These are phyloP conservation scores for Suncus etruscus DNA, from an alignment of 2,113 vertebrate species.

Conservation along the genomic window DNA sequence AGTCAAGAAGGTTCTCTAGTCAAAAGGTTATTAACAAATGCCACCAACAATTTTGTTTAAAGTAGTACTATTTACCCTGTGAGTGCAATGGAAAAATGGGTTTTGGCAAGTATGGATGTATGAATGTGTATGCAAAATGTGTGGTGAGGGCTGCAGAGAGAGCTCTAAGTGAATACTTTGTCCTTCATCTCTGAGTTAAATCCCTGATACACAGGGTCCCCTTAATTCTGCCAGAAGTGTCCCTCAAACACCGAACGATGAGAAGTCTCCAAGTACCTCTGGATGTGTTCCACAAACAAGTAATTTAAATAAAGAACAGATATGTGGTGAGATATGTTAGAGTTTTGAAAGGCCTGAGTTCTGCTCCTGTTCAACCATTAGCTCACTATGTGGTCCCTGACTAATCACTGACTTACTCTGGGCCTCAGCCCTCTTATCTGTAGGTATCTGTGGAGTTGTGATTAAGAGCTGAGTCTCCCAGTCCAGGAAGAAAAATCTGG, in stretches of 20 bases:
- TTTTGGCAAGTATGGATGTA: neutral
- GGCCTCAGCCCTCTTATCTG: neutral
- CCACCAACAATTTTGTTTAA: no score
- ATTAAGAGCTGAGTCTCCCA: neutral
- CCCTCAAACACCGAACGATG: no score
- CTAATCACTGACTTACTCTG: accelerated
- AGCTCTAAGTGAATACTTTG: no score
- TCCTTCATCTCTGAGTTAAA: no score
- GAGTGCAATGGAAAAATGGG: neutral
- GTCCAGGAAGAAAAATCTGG: no score
- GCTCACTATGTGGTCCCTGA: accelerated
- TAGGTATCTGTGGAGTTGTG: accelerated
- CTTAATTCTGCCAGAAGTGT: no score
- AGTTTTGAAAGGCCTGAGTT: neutral
- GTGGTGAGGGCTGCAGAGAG: neutral
- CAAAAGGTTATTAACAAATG: neutral
- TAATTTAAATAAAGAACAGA: neutral
- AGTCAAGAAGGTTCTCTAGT: neutral
- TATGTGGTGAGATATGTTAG: accelerated
- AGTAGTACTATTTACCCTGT: accelerated
- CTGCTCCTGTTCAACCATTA: accelerated
- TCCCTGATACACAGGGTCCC: no score
- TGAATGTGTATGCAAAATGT: neutral
- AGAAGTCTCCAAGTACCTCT: no score
- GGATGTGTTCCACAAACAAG: no score